Percentiles rank a stretch among this genome's conserved stretches.
These are phyloP conservation scores for Xiphorhynchus elegans DNA, from an alignment of 2,113 vertebrate genomes.

Conservation along the genomic window DNA sequence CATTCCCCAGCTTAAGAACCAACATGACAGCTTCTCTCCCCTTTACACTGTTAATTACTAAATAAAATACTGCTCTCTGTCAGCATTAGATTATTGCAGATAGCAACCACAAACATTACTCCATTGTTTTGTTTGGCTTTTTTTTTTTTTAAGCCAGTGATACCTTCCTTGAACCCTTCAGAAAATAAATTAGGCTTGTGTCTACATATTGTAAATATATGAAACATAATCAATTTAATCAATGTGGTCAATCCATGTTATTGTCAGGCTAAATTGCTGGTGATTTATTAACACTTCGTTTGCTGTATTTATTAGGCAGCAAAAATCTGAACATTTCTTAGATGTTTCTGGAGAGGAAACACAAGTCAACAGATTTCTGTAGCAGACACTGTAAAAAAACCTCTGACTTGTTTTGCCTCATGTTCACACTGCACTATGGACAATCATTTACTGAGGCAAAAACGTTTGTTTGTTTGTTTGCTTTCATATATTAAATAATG, in stretches of 20 bases:
- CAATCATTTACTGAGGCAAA: neutral
- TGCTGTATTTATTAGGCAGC: conserved; percentile 50
- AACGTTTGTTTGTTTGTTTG: neutral
- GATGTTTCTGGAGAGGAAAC: neutral
- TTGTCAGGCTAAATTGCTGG: conserved; percentile 74
- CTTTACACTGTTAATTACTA: conserved; percentile 94
- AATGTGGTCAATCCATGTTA: conserved; percentile 68
- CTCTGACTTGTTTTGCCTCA: neutral
- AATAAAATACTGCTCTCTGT: conserved; percentile 90
- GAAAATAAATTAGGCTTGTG: conserved; percentile 79
- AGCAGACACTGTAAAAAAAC: neutral
- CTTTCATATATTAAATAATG: conserved; percentile 14
- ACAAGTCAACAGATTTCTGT: neutral
- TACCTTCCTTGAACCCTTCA: conserved; percentile 74
- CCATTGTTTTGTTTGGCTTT: conserved; percentile 60
- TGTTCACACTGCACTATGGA: neutral
- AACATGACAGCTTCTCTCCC: conserved; percentile 89
- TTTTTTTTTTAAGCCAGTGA: conserved; percentile 30
- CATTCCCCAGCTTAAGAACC: conserved; percentile 91
- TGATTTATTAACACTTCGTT: conserved; percentile 75
- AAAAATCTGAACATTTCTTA: conserved; percentile 1
- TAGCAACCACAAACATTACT: conserved; percentile 79
- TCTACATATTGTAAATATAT: conserved; percentile 77
- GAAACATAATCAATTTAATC: conserved; percentile 82
- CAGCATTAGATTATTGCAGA: conserved; percentile 84